Conservation (phyloP, 1,140 invertebrate genomes). For the Heliothis subflexa region DNA sequence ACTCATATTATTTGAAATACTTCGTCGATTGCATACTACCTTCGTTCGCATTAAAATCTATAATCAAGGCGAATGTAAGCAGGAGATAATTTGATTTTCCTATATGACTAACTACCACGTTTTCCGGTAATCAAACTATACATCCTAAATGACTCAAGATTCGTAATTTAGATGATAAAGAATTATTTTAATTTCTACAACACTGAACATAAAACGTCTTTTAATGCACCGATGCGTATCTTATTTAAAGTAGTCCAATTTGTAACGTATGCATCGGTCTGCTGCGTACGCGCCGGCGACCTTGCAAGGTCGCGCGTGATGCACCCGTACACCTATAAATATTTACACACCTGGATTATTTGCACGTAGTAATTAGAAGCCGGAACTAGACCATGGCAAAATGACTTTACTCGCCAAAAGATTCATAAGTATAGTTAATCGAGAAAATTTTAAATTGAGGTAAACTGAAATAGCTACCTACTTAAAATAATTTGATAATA, state of each 20-base stretch:
- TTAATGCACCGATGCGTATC: constrained; percentile 15
- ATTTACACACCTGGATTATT: constrained; percentile 26
- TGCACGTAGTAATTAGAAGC: background rate
- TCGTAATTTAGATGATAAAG: background rate
- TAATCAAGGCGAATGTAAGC: background rate
- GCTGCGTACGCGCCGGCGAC: constrained; percentile 38
- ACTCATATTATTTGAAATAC: background rate
- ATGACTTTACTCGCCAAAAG: no score
- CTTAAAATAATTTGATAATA: no score
- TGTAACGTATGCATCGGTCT: constrained; percentile 33
- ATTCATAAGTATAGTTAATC: no score
- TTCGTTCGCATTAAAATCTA: background rate
- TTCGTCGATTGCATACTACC: background rate
- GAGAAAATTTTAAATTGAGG: background rate
- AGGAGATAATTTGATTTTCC: background rate
- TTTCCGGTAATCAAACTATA: background rate
- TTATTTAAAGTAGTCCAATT: constrained; percentile 31
- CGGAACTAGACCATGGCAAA: background rate
- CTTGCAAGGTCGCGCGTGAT: constrained; percentile 47
- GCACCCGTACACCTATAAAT: constrained; percentile 23
- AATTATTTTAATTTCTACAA: background rate
- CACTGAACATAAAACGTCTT: constrained; percentile 3
- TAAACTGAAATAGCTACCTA: background rate
- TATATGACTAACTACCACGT: background rate
- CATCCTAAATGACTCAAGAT: background rate